These are phyloP conservation scores for Desoria tigrina DNA, from an alignment of 2,888 invertebrate species.

Conservation along the genomic window DNA sequence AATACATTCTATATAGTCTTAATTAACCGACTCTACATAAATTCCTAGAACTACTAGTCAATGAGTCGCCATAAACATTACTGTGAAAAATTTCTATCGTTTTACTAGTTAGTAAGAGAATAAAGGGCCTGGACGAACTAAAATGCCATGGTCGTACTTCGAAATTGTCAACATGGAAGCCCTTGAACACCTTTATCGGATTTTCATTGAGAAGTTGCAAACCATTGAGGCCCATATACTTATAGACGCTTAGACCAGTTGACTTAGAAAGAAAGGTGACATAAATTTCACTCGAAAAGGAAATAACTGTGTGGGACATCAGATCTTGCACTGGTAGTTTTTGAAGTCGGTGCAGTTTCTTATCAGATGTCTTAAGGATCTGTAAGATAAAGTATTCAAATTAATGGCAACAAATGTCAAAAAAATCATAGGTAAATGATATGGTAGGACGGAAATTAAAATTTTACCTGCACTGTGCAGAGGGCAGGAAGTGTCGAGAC, in stretches of 20 bases:
- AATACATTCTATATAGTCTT: not conserved
- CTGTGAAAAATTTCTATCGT: conserved; percentile 40
- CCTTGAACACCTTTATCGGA: conserved; percentile 41
- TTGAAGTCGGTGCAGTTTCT: not conserved
- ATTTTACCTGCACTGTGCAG: conserved; percentile 10
- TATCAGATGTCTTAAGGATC: not conserved
- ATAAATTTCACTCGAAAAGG: conserved; percentile 29
- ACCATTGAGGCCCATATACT: conserved; percentile 45
- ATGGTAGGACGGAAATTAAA: not conserved
- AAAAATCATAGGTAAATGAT: not conserved
- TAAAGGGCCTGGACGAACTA: conserved; percentile 29
- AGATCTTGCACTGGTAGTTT: conserved; percentile 11
- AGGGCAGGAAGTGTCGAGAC: not conserved
- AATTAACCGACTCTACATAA: conserved; percentile 21
- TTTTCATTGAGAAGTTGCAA: conserved; percentile 32
- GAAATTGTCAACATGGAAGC: conserved; percentile 32
- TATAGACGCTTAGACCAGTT: conserved; percentile 36
- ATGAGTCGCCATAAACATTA: conserved; percentile 40
- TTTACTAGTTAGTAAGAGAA: conserved; percentile 29
- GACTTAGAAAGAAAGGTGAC: conserved; percentile 39
- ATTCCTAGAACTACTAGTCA: conserved; percentile 6
- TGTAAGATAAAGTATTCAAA: not conserved
- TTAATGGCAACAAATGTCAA: not conserved
- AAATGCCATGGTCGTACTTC: conserved; percentile 29
- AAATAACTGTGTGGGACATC: conserved; percentile 22